Evolutionary conservation across 2,888 invertebrate genomes (phyloP).

Genomic region (Phalera bucephala): DNA sequence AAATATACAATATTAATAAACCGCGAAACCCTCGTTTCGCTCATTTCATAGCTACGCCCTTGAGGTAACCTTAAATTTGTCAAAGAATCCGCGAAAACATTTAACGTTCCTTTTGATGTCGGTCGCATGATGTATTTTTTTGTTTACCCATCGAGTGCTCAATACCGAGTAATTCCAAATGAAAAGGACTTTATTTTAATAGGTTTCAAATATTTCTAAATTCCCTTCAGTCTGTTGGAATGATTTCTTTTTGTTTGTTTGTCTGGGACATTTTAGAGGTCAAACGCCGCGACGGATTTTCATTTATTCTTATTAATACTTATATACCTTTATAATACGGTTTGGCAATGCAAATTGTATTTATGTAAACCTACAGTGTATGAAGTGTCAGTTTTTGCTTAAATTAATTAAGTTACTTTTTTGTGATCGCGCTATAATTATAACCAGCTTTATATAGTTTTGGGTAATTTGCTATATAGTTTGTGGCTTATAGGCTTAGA

Average conservation of each 20-base stretch:
- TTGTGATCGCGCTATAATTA: too few species aligned
- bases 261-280: constrained; percentile 2
- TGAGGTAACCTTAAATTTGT: constrained; percentile 48
- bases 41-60: constrained; percentile 13
- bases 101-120: constrained; percentile 40
- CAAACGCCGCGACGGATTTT: not conserved
- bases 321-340: too few species aligned
- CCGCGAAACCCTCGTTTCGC: constrained; percentile 7
- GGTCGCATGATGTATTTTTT: constrained; percentile 27
- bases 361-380: too few species aligned
- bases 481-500: too few species aligned
- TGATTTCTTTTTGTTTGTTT: constrained; percentile 18
- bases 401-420: too few species aligned
- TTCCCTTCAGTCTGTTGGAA: constrained; percentile 16
- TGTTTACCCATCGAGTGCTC: constrained; percentile 18
- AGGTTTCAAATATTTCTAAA: constrained; percentile 31
- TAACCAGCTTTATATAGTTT: too few species aligned
- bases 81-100: constrained; percentile 45
- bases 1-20: too few species aligned
- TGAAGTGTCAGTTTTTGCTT: too few species aligned
- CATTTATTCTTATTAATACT: not conserved
- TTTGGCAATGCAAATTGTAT: too few species aligned
- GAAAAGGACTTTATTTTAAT: constrained; percentile 33
- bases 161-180: constrained; percentile 4
- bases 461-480: too few species aligned